These are phyloP conservation scores for Nomada ruficornis DNA, from an alignment of 2,888 invertebrate genomes.

Conservation along the genomic window DNA sequence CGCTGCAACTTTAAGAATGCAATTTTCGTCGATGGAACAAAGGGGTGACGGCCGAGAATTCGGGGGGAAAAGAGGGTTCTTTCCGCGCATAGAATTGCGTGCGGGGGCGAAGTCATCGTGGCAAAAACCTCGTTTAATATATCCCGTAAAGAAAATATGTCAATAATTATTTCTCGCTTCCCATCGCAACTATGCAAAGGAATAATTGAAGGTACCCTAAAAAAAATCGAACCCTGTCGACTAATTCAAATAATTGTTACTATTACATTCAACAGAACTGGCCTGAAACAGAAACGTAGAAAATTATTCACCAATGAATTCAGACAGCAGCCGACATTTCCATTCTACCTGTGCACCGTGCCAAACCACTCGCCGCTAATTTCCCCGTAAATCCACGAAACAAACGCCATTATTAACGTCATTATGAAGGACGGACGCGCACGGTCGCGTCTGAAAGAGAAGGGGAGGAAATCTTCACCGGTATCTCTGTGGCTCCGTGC, in stretches of 20 bases:
- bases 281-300: too few species aligned
- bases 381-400: conserved; percentile 38
- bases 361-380: not conserved
- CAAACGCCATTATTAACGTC: conserved; percentile 40
- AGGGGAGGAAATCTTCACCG: conserved; percentile 33
- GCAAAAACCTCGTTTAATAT: too few species aligned
- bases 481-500: conserved; percentile 12
- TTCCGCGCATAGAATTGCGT: not conserved
- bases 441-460: not conserved
- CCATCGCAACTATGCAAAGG: too few species aligned
- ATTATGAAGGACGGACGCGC: not conserved
- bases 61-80: not conserved
- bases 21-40: conserved; percentile 4
- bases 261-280: too few species aligned
- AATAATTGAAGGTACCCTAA: too few species aligned
- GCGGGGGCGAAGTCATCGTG: not conserved
- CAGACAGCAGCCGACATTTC: not conserved
- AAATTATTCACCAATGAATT: not conserved
- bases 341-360: not conserved
- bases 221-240: too few species aligned
- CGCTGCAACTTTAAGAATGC: conserved; percentile 6
- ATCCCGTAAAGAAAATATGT: too few species aligned
- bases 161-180: too few species aligned
- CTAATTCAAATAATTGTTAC: too few species aligned
- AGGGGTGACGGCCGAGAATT: not conserved